Base-by-base conservation (phyloP, 2,888 invertebrate genomes). In the Poecilus cupreus region DNA sequence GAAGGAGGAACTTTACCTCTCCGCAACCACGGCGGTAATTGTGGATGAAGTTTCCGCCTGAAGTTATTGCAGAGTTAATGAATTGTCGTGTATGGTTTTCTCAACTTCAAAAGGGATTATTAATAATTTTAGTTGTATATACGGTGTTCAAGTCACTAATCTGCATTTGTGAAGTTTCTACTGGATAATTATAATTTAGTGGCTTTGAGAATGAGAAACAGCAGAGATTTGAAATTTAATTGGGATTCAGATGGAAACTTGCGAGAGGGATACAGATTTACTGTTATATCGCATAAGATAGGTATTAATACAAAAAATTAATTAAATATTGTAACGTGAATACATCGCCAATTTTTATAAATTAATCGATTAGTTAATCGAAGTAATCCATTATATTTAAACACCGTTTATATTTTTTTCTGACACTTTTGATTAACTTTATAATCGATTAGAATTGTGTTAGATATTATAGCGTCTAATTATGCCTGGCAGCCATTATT, bases 101-200 rank as follows among this genome's bases (percentile, higher is more conserved):
- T 60, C 60, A 60, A 60, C 60, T 60, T 60, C 60, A 60, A 60
- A 60, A 60, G 60, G 26, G 60, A 60, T 60, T 60, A 60, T 60
- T 60, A 60, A 60, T 60, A 60, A 60, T 60, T 60, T 60, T 60
- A 60, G 60, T 60, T 60, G 26, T 60, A 22, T 60, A 60, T 60
- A 60, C 60, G 26, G 11, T 60, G 60, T 60, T 60, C 60, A 60
- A 60, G 60, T 60, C 60, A 60, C 60, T 60, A 60, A 60, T 60
- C 60, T 60, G 24, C 60, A 60, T 60, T 60, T 60, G 60, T 60
- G 60, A 60, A 60, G 60, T 60, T 60, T 60, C 60, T 26, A 26
- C 60, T 60, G 60, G 60, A 60, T 60, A 60, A 60, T 60, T 60
- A 24, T 60, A 60, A 60, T 60, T 60, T 60, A 60, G 26, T 60